Percentiles rank a stretch among this genome's conserved stretches.
Conservation (phyloP, 1,140 invertebrate genomes). For the Camponotus floridanus region DNA sequence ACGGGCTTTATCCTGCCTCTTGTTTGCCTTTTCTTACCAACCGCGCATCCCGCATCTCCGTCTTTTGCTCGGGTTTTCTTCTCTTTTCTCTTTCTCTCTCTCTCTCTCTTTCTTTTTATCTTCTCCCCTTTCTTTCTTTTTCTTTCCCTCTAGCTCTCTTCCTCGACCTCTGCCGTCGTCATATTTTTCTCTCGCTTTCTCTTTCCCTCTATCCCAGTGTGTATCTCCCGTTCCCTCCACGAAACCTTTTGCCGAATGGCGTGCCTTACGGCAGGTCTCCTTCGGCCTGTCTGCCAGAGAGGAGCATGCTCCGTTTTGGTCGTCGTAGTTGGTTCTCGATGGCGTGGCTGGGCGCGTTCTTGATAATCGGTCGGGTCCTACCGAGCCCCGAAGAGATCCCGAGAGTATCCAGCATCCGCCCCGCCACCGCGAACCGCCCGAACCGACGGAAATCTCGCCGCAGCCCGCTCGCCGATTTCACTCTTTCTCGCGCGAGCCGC, state of each 20-base stretch:
- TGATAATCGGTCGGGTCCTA: conserved; percentile 74
- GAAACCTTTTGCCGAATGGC: conserved; percentile 74
- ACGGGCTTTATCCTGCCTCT: conserved; percentile 72
- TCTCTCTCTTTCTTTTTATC: not conserved
- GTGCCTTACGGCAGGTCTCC: conserved; percentile 72
- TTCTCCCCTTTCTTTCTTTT: not conserved
- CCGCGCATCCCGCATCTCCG: conserved; percentile 37
- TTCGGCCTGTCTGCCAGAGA: conserved; percentile 54
- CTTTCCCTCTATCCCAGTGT: not conserved
- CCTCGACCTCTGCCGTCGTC: conserved; percentile 30
- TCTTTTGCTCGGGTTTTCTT: conserved; percentile 55
- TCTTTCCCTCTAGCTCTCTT: not conserved
- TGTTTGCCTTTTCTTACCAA: conserved; percentile 77
- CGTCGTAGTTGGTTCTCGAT: conserved; percentile 69
- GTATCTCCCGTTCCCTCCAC: conserved; percentile 61
- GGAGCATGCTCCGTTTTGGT: conserved; percentile 67
- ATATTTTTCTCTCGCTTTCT: conserved; percentile 14
- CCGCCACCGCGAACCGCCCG: conserved; percentile 43
- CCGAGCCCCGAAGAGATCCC: conserved; percentile 57
- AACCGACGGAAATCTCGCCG: conserved; percentile 46
- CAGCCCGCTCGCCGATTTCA: conserved; percentile 50
- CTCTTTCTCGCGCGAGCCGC: conserved; percentile 42
- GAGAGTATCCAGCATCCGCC: conserved; percentile 59
- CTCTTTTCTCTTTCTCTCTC: not conserved
- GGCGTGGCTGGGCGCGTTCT: conserved; percentile 66